Conservation (phyloP, 2,888 invertebrate species). For the Aproaerema taeniolella region DNA sequence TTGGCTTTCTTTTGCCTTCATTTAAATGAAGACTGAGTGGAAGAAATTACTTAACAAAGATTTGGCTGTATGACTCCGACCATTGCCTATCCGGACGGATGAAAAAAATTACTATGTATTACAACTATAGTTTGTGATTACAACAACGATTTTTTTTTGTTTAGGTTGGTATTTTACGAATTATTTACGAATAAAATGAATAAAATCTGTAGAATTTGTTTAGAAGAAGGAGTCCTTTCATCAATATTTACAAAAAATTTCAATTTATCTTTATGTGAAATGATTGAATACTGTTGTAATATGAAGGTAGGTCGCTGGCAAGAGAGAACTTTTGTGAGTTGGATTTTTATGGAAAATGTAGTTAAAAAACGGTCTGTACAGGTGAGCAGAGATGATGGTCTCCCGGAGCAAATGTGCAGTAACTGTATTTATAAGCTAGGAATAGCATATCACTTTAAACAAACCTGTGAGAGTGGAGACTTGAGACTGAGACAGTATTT, state of each 20-base stretch:
- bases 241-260: constrained; percentile 79
- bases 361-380: constrained; percentile 32
- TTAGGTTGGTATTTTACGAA: too few relatives aligned
- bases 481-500: constrained; percentile 76
- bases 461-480: constrained; percentile 79
- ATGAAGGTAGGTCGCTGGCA: constrained; percentile 52
- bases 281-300: constrained; percentile 79
- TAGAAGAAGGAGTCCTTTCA: constrained; percentile 78
- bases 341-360: not conserved
- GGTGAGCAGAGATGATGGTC: constrained; percentile 72
- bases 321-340: not conserved
- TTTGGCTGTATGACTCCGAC: too few relatives aligned
- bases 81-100: too few relatives aligned
- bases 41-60: too few relatives aligned
- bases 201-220: constrained; percentile 78
- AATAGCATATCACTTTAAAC: constrained; percentile 80
- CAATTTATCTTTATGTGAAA: constrained; percentile 76
- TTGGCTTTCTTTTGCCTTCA: too few relatives aligned
- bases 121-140: too few relatives aligned
- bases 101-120: too few relatives aligned
- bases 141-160: constrained; percentile 37
- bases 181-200: constrained; percentile 54
- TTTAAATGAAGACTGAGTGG: too few relatives aligned
- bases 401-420: constrained; percentile 79
- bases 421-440: constrained; percentile 80